A percentile compares a stretch with the other conserved stretches of the same genome.
These are phyloP conservation scores for Chascanopsetta lugubris DNA, from an alignment of 2,113 vertebrate genomes.

Conservation along the genomic window DNA sequence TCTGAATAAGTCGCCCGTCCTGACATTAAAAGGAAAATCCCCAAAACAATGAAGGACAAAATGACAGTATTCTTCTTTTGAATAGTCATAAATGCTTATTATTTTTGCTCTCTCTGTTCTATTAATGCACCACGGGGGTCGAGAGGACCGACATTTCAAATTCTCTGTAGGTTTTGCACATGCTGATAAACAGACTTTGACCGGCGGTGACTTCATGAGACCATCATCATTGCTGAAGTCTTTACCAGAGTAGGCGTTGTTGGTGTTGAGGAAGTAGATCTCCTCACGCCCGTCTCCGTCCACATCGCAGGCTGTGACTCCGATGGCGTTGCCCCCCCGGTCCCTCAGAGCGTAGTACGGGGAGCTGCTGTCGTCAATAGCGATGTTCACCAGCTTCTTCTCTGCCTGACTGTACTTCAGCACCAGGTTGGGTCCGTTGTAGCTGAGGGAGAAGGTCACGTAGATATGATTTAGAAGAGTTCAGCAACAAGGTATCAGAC, in stretches of 20 bases:
- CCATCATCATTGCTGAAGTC: not conserved
- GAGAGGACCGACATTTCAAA: too few relatives aligned
- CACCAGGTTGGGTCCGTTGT: constrained; percentile 93
- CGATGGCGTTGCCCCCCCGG: constrained; percentile 89
- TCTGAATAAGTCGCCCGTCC: constrained; percentile 92
- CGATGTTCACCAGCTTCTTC: constrained; percentile 88
- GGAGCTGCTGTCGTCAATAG: constrained; percentile 85
- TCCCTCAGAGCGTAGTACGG: constrained; percentile 90
- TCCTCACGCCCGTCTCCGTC: constrained; percentile 94
- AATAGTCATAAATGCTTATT: too few relatives aligned
- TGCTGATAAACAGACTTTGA: too few relatives aligned
- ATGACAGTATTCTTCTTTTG: not conserved
- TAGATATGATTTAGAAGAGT: not conserved
- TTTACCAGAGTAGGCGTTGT: constrained; percentile 94
- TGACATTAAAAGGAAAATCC: constrained; percentile 70
- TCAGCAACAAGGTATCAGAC: not conserved
- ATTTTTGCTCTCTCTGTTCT: too few relatives aligned
- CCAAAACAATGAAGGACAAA: too few relatives aligned
- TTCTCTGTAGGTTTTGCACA: too few relatives aligned
- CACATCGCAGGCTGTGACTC: constrained; percentile 94
- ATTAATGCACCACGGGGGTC: too few relatives aligned
- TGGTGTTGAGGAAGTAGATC: constrained; percentile 98
- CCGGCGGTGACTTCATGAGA: not conserved
- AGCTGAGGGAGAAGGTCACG: constrained; percentile 75
- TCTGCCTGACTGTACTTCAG: constrained; percentile 86